These are phyloP conservation scores for Pristionchus fissidentatus DNA, from an alignment of 2,888 invertebrate genomes.

Conservation along the genomic window DNA sequence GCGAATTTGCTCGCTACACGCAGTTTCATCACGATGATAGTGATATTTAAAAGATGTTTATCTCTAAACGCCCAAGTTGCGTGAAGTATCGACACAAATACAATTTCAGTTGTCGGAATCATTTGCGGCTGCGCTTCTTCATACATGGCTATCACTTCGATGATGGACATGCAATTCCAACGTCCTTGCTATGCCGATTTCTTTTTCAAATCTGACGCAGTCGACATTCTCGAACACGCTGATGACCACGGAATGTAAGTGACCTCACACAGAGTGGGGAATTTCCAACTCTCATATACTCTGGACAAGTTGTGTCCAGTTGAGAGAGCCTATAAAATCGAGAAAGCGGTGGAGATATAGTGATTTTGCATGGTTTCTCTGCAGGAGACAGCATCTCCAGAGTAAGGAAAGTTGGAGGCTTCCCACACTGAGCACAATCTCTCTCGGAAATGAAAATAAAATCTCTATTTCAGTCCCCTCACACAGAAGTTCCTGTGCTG, in stretches of 20 bases:
- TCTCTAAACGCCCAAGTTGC: too few species aligned
- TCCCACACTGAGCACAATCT: too few species aligned
- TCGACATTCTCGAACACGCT: not conserved
- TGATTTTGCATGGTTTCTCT: too few species aligned
- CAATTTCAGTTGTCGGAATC: conserved; percentile 57
- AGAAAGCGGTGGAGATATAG: too few species aligned
- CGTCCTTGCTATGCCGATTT: conserved; percentile 65
- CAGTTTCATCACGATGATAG: too few species aligned
- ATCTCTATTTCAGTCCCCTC: not conserved
- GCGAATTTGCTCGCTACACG: too few species aligned
- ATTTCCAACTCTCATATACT: not conserved
- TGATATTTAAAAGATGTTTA: too few species aligned
- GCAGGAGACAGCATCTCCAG: too few species aligned
- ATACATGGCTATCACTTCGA: conserved; percentile 58
- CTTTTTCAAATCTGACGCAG: not conserved
- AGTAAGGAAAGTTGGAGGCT: too few species aligned
- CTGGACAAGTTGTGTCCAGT: too few species aligned
- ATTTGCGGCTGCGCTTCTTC: conserved; percentile 66
- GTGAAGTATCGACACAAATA: too few species aligned
- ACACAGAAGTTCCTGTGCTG: conserved; percentile 67
- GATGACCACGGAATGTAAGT: conserved; percentile 22
- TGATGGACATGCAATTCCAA: conserved; percentile 63
- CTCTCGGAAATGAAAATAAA: not conserved
- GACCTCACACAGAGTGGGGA: not conserved
- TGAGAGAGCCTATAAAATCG: too few species aligned